These are phyloP conservation scores for Trissonchulus sp. DNA, from an alignment of 2,888 invertebrate genomes.

Conservation along the genomic window DNA sequence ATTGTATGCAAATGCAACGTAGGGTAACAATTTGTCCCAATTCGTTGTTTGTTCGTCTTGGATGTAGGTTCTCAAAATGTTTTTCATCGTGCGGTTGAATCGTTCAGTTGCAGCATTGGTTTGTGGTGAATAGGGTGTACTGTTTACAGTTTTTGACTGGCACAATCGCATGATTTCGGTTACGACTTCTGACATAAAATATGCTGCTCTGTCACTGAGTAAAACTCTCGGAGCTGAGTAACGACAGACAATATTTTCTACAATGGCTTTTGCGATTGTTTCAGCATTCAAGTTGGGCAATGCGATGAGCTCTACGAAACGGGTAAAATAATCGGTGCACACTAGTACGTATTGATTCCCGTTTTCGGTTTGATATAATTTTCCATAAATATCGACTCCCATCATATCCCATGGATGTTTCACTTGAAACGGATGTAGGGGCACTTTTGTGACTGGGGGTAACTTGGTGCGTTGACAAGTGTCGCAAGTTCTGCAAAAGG, in stretches of 20 bases:
- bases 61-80: not conserved
- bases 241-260: not conserved
- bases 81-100: constrained; percentile 9
- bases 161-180: not conserved
- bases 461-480: not conserved
- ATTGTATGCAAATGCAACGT: constrained; percentile 5
- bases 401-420: not conserved
- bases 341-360: not conserved
- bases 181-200: constrained; percentile 10
- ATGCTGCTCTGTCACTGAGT: not conserved
- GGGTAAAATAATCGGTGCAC: too few relatives aligned
- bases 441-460: not conserved
- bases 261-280: not conserved
- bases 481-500: not conserved
- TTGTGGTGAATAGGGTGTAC: too few relatives aligned
- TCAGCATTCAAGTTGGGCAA: not conserved
- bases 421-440: not conserved
- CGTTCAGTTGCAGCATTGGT: too few relatives aligned
- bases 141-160: not conserved
- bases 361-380: not conserved
- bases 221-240: not conserved
- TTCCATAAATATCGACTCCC: not conserved
- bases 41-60: not conserved
- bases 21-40: constrained; percentile 7
- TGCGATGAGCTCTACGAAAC: not conserved